phyloP scores from a whole-genome alignment of 2,113 vertebrate species.

The Gambusia holbrooki region DNA sequence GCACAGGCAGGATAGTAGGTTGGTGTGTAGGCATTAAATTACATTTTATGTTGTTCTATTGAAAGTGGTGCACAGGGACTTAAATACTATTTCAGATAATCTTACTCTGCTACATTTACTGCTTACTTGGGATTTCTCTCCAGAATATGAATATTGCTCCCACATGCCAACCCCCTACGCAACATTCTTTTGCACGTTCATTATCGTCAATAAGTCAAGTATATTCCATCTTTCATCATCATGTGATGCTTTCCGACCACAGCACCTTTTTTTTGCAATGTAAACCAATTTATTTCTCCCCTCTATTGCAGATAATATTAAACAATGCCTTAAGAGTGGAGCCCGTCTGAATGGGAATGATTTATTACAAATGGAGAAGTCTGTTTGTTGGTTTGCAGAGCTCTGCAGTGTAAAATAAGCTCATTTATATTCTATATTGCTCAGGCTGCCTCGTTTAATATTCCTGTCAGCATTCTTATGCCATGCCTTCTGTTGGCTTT shows the following conservation, averaged over 20 bases:
- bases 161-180: constrained; percentile 63
- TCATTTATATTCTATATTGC: constrained; percentile 89
- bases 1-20: constrained; percentile 47
- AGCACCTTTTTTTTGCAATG: constrained; percentile 74
- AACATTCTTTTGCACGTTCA: constrained; percentile 77
- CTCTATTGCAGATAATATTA: constrained; percentile 84
- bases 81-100: constrained; percentile 77
- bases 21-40: constrained; percentile 67
- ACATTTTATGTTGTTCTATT: constrained; percentile 76
- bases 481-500: constrained; percentile 79
- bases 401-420: constrained; percentile 86
- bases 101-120: constrained; percentile 79
- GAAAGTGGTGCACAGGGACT: constrained; percentile 70
- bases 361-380: constrained; percentile 86
- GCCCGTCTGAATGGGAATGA: constrained; percentile 85
- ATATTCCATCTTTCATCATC: constrained; percentile 80
- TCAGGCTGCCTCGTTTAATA: constrained; percentile 83
- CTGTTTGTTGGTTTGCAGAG: constrained; percentile 81
- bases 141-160: constrained; percentile 57
- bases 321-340: constrained; percentile 85
- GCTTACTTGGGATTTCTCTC: constrained; percentile 78
- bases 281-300: constrained; percentile 84
- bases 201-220: constrained; percentile 85
- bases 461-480: constrained; percentile 82
- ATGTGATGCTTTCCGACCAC: constrained; percentile 65